These are phyloP conservation scores for Bombus fervidus DNA, from an alignment of 1,140 invertebrate genomes.

Conservation along the genomic window DNA sequence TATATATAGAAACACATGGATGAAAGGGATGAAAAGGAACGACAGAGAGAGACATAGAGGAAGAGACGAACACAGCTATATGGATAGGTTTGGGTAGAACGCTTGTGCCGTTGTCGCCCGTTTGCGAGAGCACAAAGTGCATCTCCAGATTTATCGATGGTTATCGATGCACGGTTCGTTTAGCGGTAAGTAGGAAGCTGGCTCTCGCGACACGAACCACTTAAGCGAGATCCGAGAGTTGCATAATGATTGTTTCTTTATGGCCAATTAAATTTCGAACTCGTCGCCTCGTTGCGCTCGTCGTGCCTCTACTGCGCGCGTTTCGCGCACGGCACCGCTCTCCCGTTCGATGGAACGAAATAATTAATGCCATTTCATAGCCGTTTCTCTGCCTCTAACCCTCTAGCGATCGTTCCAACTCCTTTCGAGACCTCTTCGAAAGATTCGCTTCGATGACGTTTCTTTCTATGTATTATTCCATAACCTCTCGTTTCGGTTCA, in stretches of 20 bases:
- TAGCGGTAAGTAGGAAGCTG: slow-evolving; percentile 36
- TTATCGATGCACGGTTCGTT: slow-evolving; percentile 45
- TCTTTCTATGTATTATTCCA: background rate
- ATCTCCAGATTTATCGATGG: slow-evolving; percentile 44
- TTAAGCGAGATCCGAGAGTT: slow-evolving; percentile 27
- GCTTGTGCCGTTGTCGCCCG: slow-evolving; percentile 22
- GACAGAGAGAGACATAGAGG: background rate
- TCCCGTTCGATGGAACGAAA: background rate
- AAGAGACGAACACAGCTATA: background rate
- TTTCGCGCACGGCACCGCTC: background rate
- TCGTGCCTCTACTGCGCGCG: background rate
- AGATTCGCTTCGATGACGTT: background rate
- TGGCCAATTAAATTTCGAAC: slow-evolving; percentile 51
- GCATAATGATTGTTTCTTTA: slow-evolving; percentile 50
- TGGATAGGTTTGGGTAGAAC: background rate
- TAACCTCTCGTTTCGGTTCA: background rate
- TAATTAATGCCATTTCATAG: slow-evolving; percentile 27
- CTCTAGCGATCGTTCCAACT: background rate
- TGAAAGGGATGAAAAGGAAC: background rate
- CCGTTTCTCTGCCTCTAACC: background rate
- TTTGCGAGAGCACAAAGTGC: slow-evolving; percentile 27
- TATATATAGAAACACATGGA: background rate
- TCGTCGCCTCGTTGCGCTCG: background rate
- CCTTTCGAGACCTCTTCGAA: background rate
- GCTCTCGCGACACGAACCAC: slow-evolving; percentile 21